Evolutionary conservation across 2,888 invertebrate genomes (phyloP).

Genomic region (Sinodicranocentrus sp.): DNA sequence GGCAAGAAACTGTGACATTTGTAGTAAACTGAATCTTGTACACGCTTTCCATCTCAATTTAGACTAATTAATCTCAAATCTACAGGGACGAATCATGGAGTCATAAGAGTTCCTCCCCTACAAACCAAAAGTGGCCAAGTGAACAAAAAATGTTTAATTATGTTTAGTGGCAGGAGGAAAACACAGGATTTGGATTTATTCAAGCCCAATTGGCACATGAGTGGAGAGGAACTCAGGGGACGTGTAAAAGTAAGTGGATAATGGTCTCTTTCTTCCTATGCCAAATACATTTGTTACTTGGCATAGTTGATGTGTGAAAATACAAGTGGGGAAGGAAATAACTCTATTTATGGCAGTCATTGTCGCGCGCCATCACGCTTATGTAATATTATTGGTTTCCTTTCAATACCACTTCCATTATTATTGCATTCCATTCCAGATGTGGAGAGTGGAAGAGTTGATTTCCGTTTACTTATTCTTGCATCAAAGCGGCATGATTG

Average conservation of each 20-base stretch:
- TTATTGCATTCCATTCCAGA: too few relatives aligned
- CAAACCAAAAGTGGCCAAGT: neutral
- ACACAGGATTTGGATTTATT: slow-evolving; percentile 13
- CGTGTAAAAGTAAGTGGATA: slow-evolving; percentile 56
- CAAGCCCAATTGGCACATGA: slow-evolving; percentile 48
- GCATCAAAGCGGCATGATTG: too few relatives aligned
- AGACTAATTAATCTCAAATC: too few relatives aligned
- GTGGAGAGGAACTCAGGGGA: slow-evolving; percentile 59
- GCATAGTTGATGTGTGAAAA: neutral
- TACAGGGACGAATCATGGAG: too few relatives aligned
- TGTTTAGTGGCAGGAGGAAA: neutral
- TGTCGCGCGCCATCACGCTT: too few relatives aligned
- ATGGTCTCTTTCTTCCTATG: slow-evolving; percentile 29
- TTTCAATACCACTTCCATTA: too few relatives aligned
- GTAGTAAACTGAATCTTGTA: too few relatives aligned
- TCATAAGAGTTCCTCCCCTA: neutral
- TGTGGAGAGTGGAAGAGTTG: too few relatives aligned
- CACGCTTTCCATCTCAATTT: too few relatives aligned
- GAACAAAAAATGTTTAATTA: slow-evolving; percentile 8
- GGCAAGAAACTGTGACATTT: too few relatives aligned
- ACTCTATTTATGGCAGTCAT: neutral
- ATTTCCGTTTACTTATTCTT: too few relatives aligned
- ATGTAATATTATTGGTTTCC: too few relatives aligned
- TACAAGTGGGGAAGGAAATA: neutral
- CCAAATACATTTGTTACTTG: neutral